Percentiles rank a stretch among this genome's conserved stretches.
These are phyloP conservation scores for Amblyraja radiata DNA, from an alignment of 2,797 vertebrate species.

Conservation along the genomic window DNA sequence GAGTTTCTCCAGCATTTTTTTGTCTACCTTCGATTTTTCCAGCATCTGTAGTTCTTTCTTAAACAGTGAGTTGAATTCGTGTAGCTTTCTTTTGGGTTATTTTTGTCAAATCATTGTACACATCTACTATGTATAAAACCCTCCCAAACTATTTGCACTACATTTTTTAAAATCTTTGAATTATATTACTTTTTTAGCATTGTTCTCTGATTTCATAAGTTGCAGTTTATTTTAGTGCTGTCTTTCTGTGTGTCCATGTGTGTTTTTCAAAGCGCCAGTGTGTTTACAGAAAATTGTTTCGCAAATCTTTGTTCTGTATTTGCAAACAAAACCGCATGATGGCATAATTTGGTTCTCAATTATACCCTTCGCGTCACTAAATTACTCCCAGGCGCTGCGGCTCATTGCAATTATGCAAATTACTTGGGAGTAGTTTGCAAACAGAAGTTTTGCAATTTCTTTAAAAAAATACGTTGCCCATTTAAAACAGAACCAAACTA, in stretches of 20 bases:
- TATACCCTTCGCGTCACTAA: background rate
- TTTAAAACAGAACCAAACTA: background rate
- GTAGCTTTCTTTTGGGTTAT: background rate
- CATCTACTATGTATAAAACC: background rate
- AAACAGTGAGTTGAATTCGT: too few relatives aligned
- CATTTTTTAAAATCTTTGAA: background rate
- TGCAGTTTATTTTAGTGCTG: background rate
- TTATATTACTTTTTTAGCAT: background rate
- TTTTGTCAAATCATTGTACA: background rate
- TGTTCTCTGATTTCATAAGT: background rate
- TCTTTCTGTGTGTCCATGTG: background rate
- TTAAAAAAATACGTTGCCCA: background rate
- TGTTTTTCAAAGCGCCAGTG: background rate
- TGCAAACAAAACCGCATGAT: constrained; percentile 34
- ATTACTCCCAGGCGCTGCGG: background rate
- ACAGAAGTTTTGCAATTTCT: background rate
- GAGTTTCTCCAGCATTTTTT: too few relatives aligned
- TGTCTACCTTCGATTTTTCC: too few relatives aligned
- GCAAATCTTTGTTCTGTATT: background rate
- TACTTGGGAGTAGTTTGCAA: background rate
- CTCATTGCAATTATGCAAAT: constrained; percentile 33
- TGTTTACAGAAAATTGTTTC: background rate
- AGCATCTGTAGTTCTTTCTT: too few relatives aligned
- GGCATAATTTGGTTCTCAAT: constrained; percentile 8
- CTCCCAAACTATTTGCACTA: background rate